Evolutionary conservation across 37 sponge, comb jelly and placozoan genomes (phyloP), one percentile per base, ranked within the genome.

Genomic region (Amphimedon queenslandica): DNA sequence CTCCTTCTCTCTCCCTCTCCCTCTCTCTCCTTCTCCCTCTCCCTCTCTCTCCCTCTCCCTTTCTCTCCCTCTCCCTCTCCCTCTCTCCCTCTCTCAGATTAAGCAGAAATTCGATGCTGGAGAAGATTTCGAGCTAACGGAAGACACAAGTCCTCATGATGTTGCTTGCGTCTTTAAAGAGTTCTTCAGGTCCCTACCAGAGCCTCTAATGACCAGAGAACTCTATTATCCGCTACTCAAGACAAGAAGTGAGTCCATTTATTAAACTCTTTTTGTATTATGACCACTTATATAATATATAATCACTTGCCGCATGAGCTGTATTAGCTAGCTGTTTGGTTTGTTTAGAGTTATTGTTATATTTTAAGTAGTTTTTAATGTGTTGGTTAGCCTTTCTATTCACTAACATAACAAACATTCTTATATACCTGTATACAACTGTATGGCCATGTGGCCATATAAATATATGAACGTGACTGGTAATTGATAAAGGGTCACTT

Each of bases 91-190:
- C 39, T 20, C 55, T n/a, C 70, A 90, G 90, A 77, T 90, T 30
- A 51, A 78, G 36, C 73, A 81, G 37, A 65, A 68, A 42, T 81
- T 90, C 67, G 90, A 90, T 30, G 70, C 71, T 37, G 90, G 90
- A 2, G 58, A 67, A 53, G 71, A 75, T 68, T 78, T 90, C 29
- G 77, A 80, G 31, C 71, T 84, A 39, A 77, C 78, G 4, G 89
- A 75, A 31, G 78, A 89, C 42, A 60, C 71, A n/a, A 90, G 85
- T 56, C 94, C 94, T 32, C 91, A 88, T 39, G 94, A 93, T 65
- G 87, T 93, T 57, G 91, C 87, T 29, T 83, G 83, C 37, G 58
- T 93, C 40, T 70, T 93, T 20, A 93, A 93, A 51, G 91, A 85
- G 57, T 93, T 90, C 55, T 80, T 93, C 51, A 71, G 94, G 2